Conservation (phyloP, 2,797 vertebrate species). For the Platyrinchus mystaceus region DNA sequence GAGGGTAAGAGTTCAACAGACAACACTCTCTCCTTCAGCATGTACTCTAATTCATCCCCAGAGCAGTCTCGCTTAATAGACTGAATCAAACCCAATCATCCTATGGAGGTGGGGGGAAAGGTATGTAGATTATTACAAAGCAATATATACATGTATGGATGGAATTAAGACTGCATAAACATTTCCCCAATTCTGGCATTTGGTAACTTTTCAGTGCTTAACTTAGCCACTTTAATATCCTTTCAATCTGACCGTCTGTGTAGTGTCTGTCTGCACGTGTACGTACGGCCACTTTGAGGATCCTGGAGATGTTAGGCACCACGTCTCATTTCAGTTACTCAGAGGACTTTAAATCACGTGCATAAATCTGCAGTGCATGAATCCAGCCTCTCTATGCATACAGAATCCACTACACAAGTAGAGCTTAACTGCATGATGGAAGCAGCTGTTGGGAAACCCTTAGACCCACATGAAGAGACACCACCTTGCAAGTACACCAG, state of each 20-base stretch:
- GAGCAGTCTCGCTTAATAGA: neutral
- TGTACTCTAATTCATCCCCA: slow-evolving; percentile 1
- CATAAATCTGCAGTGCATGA: accelerated
- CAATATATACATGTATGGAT: neutral
- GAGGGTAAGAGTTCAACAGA: slow-evolving; percentile 60
- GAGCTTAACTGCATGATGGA: neutral
- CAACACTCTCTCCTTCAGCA: slow-evolving; percentile 31
- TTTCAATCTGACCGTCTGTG: slow-evolving; percentile 24
- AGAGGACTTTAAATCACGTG: neutral
- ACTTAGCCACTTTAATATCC: slow-evolving; percentile 42
- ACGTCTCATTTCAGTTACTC: neutral
- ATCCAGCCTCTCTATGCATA: neutral
- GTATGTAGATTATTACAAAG: neutral
- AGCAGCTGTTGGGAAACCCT: neutral
- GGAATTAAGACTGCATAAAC: neutral
- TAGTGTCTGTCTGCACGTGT: neutral
- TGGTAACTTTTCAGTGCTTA: slow-evolving; percentile 5
- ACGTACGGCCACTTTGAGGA: neutral
- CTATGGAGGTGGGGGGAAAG: neutral
- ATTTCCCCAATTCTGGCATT: slow-evolving; percentile 29
- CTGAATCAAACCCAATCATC: neutral
- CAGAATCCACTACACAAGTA: neutral
- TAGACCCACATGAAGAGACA: neutral
- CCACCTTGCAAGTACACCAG: neutral
- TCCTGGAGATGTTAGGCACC: neutral